Percentiles rank a stretch among this genome's conserved stretches.
phyloP scores from a whole-genome alignment of 2,888 invertebrate species.

The Melinaea menophilus region DNA sequence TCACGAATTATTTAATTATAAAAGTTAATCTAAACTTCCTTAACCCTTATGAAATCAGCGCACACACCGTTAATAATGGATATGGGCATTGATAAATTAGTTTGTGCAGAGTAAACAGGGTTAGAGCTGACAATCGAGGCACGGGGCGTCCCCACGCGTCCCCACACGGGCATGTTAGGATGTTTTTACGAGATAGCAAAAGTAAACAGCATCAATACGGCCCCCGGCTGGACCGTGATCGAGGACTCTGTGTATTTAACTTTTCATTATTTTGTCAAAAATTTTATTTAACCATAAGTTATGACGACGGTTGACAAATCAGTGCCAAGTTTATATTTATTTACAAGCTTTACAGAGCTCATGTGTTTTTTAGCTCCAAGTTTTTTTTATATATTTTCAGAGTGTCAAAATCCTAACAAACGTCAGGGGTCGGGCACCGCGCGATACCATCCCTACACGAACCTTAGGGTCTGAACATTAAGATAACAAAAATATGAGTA shows the following conservation, averaged over 20 bases:
- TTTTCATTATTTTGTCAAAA: no score
- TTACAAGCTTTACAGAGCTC: neutral
- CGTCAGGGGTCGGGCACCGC: neutral
- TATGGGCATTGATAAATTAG: conserved; percentile 19
- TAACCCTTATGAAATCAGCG: neutral
- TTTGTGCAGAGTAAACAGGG: conserved; percentile 11
- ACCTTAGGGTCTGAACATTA: conserved; percentile 13
- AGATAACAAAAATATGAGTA: conserved; percentile 19
- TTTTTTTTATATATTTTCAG: neutral
- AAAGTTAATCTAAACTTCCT: conserved; percentile 5
- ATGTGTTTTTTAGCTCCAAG: neutral
- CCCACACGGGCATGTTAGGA: conserved; percentile 36
- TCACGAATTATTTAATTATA: conserved; percentile 4
- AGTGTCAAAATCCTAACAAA: neutral
- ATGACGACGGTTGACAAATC: neutral
- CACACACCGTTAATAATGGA: conserved; percentile 5
- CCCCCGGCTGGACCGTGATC: conserved; percentile 20
- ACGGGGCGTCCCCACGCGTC: conserved; percentile 28
- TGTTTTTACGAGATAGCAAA: conserved; percentile 49
- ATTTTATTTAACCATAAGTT: neutral
- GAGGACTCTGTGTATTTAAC: neutral
- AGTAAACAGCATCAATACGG: conserved; percentile 63
- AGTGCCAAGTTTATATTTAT: neutral
- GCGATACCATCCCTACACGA: conserved; percentile 17
- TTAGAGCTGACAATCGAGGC: conserved; percentile 19